Evolutionary conservation across 2,797 vertebrate species (phyloP).

Genomic region (Pelodytes ibericus): DNA sequence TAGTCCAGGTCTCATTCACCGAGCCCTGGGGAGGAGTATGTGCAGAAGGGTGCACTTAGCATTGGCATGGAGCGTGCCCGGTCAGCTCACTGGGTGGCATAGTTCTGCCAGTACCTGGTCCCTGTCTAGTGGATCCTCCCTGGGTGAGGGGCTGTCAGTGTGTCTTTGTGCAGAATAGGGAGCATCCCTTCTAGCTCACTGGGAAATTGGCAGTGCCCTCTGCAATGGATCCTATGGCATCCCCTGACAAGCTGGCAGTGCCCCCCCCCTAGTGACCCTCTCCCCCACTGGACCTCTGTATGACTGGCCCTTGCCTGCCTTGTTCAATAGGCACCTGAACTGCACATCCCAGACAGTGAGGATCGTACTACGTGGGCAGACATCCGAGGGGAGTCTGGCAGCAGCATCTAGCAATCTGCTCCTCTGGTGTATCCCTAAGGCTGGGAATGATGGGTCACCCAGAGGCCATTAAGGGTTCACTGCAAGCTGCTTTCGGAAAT

Average conservation of each 20-base stretch:
- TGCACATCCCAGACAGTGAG: constrained; percentile 53
- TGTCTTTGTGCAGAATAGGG: neutral
- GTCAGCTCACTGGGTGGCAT: neutral
- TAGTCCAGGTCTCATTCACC: constrained; percentile 44
- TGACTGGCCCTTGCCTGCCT: constrained; percentile 19
- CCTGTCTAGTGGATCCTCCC: too few relatives aligned
- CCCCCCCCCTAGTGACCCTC: constrained; percentile 6
- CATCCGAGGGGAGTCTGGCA: constrained; percentile 38
- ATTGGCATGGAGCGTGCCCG: constrained; percentile 36
- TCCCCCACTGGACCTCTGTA: constrained; percentile 25
- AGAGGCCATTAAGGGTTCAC: neutral
- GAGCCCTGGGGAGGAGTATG: constrained; percentile 15
- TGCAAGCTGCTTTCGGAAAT: neutral
- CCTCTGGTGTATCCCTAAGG: constrained; percentile 7
- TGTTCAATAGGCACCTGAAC: constrained; percentile 49
- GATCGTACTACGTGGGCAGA: constrained; percentile 39
- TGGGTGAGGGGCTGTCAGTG: neutral
- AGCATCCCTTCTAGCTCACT: neutral
- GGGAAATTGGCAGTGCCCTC: neutral
- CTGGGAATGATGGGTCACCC: neutral
- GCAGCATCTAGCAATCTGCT: constrained; percentile 8
- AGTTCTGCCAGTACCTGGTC: neutral
- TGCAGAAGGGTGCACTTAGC: constrained; percentile 51
- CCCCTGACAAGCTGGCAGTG: constrained; percentile 18
- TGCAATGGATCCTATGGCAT: neutral